Conservation (phyloP, 2,888 invertebrate genomes). For the Scaeva pyrastri region DNA sequence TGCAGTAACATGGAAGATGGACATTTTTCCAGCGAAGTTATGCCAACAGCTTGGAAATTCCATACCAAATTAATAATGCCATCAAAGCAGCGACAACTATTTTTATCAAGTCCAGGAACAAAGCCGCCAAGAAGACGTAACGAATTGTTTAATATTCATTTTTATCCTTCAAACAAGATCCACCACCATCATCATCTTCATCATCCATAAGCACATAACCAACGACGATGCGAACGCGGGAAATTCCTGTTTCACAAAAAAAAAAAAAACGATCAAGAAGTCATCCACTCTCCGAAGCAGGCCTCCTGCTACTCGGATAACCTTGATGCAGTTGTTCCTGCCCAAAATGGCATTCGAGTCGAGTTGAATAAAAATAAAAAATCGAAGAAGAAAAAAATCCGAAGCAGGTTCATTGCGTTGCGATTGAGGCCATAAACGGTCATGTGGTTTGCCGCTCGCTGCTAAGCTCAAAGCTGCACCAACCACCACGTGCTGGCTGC, state of each 20-base stretch:
- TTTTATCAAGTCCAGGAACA: constrained; percentile 25
- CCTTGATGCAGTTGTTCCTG: constrained; percentile 55
- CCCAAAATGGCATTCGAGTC: constrained; percentile 23
- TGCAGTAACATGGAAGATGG: background rate
- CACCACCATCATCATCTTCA: constrained; percentile 4
- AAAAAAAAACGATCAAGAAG: constrained; percentile 21
- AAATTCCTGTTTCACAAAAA: constrained; percentile 48
- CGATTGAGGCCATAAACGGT: constrained; percentile 43
- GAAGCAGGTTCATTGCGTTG: constrained; percentile 48
- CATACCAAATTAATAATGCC: constrained; percentile 41
- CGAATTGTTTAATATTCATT: constrained; percentile 54
- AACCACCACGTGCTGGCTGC: constrained; percentile 63
- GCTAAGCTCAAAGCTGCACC: constrained; percentile 50
- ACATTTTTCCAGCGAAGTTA: constrained; percentile 63
- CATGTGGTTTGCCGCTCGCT: constrained; percentile 40
- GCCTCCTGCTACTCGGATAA: constrained; percentile 41
- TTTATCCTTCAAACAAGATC: constrained; percentile 1
- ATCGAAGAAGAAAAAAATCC: background rate
- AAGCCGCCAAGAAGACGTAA: constrained; percentile 64
- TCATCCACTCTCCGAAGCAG: constrained; percentile 32
- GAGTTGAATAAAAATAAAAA: background rate
- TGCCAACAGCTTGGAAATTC: constrained; percentile 60
- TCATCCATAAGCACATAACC: constrained; percentile 27
- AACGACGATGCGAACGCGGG: background rate
- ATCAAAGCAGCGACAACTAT: constrained; percentile 42